These are phyloP conservation scores for Australoheros facetus DNA, from an alignment of 2,797 vertebrate genomes.

Conservation along the genomic window DNA sequence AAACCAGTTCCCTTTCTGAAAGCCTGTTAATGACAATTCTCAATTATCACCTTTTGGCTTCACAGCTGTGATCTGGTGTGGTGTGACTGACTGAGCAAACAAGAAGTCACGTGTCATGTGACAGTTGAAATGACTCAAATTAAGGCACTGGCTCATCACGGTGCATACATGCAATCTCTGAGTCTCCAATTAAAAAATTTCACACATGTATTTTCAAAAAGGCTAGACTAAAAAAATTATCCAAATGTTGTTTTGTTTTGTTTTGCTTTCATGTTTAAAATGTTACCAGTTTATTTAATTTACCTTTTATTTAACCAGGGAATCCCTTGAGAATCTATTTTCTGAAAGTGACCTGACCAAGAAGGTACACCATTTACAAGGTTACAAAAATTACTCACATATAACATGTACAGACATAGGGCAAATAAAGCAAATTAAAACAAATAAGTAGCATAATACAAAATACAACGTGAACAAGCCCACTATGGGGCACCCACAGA, in stretches of 20 bases:
- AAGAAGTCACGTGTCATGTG: not conserved
- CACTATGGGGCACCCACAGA: too few species aligned
- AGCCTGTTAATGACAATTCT: not conserved
- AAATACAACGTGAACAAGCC: not conserved
- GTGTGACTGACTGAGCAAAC: slow-evolving; percentile 33
- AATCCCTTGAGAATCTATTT: not conserved
- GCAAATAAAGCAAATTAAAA: not conserved
- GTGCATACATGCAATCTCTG: not conserved
- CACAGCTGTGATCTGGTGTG: not conserved
- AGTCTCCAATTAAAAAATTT: not conserved
- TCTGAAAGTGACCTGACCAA: not conserved
- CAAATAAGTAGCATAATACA: not conserved
- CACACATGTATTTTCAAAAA: not conserved
- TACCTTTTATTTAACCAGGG: not conserved
- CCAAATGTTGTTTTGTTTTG: not conserved
- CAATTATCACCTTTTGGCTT: slow-evolving; percentile 38
- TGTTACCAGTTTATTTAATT: not conserved
- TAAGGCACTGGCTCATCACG: not conserved
- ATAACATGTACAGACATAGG: not conserved
- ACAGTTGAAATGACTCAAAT: not conserved
- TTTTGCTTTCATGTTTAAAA: not conserved
- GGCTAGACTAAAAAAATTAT: rapidly evolving
- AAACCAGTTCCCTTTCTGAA: not conserved
- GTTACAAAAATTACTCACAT: not conserved
- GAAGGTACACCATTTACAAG: not conserved